A percentile compares a stretch with the other conserved stretches of the same genome.
These are phyloP conservation scores for Paramuricea clavata DNA, from an alignment of 92 coral and sea anemone species.

Conservation along the genomic window DNA sequence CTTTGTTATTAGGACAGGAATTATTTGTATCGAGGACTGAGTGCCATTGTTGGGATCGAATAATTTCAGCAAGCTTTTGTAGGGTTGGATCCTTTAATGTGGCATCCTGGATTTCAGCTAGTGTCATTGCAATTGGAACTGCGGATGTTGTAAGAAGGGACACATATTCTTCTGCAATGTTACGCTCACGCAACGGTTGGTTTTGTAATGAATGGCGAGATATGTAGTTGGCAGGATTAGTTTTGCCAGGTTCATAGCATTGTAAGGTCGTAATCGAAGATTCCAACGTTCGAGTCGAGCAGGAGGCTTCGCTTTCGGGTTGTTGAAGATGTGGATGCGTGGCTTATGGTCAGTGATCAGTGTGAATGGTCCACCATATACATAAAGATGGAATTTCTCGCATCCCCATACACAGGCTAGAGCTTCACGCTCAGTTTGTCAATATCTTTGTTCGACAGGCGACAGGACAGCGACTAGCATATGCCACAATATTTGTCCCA, in stretches of 20 bases:
- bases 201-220: constrained; percentile 50
- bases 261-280: constrained; percentile 46
- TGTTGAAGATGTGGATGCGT: constrained; percentile 40
- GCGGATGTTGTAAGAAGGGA: constrained; percentile 48
- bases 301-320: constrained; percentile 49
- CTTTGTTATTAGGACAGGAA: not conserved
- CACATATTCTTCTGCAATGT: constrained; percentile 60
- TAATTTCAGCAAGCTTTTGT: constrained; percentile 5
- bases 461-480: constrained; percentile 57
- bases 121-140: constrained; percentile 49
- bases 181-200: constrained; percentile 52
- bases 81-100: constrained; percentile 4
- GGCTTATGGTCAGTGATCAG: constrained; percentile 42
- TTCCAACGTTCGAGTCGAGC: constrained; percentile 52
- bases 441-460: constrained; percentile 58
- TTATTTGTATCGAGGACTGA: not conserved
- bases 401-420: constrained; percentile 59
- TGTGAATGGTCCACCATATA: constrained; percentile 50
- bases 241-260: constrained; percentile 40
- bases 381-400: constrained; percentile 53
- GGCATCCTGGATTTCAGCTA: constrained; percentile 56
- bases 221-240: constrained; percentile 48
- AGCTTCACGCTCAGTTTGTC: constrained; percentile 66
- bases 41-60: constrained; percentile 36
- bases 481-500: constrained; percentile 49